Base-by-base conservation (phyloP, 2,113 vertebrate species). In the Gavia stellata region DNA sequence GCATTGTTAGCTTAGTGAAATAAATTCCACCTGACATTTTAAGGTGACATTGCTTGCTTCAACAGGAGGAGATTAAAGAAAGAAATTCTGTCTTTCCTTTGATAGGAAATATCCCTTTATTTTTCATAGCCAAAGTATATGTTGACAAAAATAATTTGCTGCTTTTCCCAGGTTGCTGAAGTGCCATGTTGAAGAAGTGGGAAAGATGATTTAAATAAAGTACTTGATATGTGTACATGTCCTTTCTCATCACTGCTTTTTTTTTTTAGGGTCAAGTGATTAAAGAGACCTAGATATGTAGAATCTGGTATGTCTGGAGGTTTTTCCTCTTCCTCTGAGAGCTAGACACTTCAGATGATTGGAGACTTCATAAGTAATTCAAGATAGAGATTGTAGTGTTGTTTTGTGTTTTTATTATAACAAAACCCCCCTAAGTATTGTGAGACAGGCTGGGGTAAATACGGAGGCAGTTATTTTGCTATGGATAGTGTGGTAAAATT, bases 21-120 rank as follows among this genome's bases (percentile, higher is more conserved):
- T 86, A 93, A 88, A 81, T 94, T 91, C 75, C 56, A 74, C 50
- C 80, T 91, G 92, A 84, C 75, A 25, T 55, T 77, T 88, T 84
- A 73, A 79, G 92, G 68, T 92, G 94, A 81, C 63, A 58, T 88
- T 78, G 75, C 86, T 94, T 86, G 65, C 61, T 81, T 88, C 73
- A 91, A 75, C 53, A 65, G 68, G 38, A 66, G 50, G 61, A 84
- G 92, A 83, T 81, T 80, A 91, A 93, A 91, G 70, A 67, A 59
- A 94, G 38, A 50, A 94, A 75, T 74, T 84, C 67, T 15, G 3
- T 31, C 68, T 92, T 89, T 75, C 15, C 68, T 34, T 4, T 65
- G 49, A 38, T 79, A 63, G 63, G 72, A 87, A 86, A 63, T 71
- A 79, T 6, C 9, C 56, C 20, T 49, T 74, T 80, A 61, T 79